Base-by-base conservation (phyloP, 2,888 invertebrate species). In the Ornithoptera alexandrae region DNA sequence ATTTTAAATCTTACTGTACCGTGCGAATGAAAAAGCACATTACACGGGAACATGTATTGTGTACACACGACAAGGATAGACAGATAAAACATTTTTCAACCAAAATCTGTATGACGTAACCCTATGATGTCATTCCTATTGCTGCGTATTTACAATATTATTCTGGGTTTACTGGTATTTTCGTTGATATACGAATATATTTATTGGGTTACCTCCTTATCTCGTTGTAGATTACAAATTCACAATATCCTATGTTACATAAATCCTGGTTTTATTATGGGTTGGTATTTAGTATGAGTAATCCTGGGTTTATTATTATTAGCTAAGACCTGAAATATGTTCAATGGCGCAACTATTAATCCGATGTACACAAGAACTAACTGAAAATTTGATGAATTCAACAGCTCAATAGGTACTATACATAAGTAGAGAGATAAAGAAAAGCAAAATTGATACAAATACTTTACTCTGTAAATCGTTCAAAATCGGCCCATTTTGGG, bases 61-160 rank as follows among this genome's bases (percentile, higher is more conserved):
- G 20, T 62, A 18, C 39, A 66, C 42, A 18, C 24, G 80, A 90
- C 56, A 77, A 79, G 76, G 86, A 87, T 65, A 69, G 73, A 60
- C 74, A 71, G 76, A 78, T 72, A 72, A 75, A 60, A 71, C 36
- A 71, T 68, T 71, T 71, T 72, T 78, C 72, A 59, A 69, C 63
- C 67, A 72, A 76, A 76, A 82, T 86, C 84, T 84, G 83, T 76
- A 72, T 86, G 86, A 87, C 82, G 86, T 85, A 86, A 85, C 81
- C 81, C 74, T 82, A 86, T 90, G 89, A 89, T 87, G 87, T 89
- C 90, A 90, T 89, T 85, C 85, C 78, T 87, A 39, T 87, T 84
- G 80, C 74, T 72, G 73, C 74, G 71, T 74, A 74, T 73, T 74
- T 73, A 66, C 68, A 71, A 70, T 67, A 69, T 30, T 58, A 67